Evolutionary conservation across 2,888 invertebrate genomes (phyloP).

Genomic region (Chymomyza amoena): DNA sequence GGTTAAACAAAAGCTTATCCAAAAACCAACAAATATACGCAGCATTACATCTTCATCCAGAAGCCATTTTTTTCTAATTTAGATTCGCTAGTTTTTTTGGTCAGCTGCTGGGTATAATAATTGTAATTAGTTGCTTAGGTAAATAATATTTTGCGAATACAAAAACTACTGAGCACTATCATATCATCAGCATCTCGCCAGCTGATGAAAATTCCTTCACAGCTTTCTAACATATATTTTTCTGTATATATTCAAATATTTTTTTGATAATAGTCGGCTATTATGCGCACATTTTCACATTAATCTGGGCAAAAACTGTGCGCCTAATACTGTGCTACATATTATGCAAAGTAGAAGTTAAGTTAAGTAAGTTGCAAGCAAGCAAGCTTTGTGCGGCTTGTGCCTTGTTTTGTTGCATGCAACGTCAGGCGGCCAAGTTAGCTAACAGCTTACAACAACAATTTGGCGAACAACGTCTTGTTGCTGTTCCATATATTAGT

Average conservation of each 20-base stretch:
- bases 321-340: conserved; percentile 13
- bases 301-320: conserved; percentile 32
- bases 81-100: too few relatives aligned
- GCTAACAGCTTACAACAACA: conserved; percentile 8
- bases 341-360: conserved; percentile 54
- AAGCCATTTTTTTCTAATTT: too few relatives aligned
- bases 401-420: neutral
- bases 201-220: neutral
- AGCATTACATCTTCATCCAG: too few relatives aligned
- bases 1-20: too few relatives aligned
- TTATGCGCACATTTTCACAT: conserved; percentile 61
- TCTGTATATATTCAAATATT: neutral
- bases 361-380: conserved; percentile 4
- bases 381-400: neutral
- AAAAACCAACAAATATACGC: too few relatives aligned
- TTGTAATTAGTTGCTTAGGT: too few relatives aligned
- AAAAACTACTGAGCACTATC: too few relatives aligned
- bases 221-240: neutral
- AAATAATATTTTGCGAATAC: too few relatives aligned
- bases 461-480: conserved; percentile 8
- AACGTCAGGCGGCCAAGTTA: neutral
- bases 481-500: conserved; percentile 2
- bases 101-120: too few relatives aligned
- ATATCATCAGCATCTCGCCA: too few relatives aligned
- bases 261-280: conserved; percentile 19